Evolutionary conservation across 1,140 invertebrate genomes (phyloP).

Genomic region (Sarcophaga peregrina): DNA sequence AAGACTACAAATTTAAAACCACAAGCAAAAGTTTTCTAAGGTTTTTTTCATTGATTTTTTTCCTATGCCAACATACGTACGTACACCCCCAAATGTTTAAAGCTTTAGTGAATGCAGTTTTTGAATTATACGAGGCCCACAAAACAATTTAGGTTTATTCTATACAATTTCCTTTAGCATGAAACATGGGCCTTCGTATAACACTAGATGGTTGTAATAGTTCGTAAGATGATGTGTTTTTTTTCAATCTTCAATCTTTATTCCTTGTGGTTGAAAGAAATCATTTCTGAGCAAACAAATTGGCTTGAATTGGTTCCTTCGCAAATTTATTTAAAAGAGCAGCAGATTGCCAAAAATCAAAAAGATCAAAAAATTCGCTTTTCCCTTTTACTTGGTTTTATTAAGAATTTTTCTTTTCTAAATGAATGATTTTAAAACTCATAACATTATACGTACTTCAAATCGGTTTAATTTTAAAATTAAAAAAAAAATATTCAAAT

Average conservation of each 20-base stretch:
- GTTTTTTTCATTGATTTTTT: not conserved
- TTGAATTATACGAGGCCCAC: not conserved
- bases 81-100: not conserved
- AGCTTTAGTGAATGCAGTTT: not conserved
- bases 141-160: not conserved
- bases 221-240: not conserved
- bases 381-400: not conserved
- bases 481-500: too few relatives aligned
- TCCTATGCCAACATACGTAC: not conserved
- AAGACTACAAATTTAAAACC: not conserved
- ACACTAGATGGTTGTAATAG: not conserved
- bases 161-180: not conserved
- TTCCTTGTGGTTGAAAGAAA: not conserved
- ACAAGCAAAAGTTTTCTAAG: constrained; percentile 13
- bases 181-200: not conserved
- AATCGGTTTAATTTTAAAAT: not conserved
- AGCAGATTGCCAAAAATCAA: not conserved
- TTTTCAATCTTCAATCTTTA: not conserved
- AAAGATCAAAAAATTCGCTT: not conserved
- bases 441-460: not conserved
- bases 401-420: not conserved
- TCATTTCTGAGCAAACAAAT: constrained; percentile 10
- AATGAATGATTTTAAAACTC: not conserved
- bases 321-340: not conserved
- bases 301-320: not conserved